Conservation (phyloP, 2,113 vertebrate genomes). For the Columba livia region DNA sequence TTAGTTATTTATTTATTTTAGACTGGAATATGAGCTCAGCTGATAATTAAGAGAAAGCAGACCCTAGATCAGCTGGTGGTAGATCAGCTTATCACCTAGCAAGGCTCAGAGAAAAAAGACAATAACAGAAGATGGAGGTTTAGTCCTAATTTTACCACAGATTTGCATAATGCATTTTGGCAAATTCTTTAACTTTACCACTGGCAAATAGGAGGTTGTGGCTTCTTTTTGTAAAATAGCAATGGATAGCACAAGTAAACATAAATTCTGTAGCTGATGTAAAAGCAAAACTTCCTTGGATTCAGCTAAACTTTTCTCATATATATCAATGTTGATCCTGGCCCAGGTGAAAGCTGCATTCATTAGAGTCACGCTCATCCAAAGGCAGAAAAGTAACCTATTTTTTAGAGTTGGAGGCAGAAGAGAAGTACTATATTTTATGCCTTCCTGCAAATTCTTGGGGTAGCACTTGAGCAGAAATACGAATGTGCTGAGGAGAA, state of each 20-base stretch:
- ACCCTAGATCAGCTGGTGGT: background rate
- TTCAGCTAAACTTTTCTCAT: background rate
- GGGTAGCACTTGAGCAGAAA: background rate
- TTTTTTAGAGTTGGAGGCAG: background rate
- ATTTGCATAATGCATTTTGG: background rate
- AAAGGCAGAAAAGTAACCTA: background rate
- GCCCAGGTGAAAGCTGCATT: background rate
- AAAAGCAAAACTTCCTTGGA: background rate
- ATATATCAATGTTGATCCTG: background rate
- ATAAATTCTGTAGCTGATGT: background rate
- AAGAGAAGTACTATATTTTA: background rate
- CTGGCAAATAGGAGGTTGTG: background rate
- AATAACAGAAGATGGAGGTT: background rate
- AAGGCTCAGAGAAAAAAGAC: background rate
- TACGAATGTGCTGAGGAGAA: background rate
- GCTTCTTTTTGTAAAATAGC: background rate
- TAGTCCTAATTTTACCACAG: background rate
- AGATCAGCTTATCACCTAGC: background rate
- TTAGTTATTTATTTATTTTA: conserved; percentile 60
- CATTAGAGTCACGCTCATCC: background rate
- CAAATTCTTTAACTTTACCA: background rate
- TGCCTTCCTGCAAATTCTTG: background rate
- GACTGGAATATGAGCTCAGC: background rate
- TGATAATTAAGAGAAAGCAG: background rate
- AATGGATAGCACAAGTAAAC: background rate